Percentiles rank a stretch among this genome's conserved stretches.
phyloP scores from a whole-genome alignment of 35 echinoderm and acorn worm species.

The Apostichopus parvimensis region DNA sequence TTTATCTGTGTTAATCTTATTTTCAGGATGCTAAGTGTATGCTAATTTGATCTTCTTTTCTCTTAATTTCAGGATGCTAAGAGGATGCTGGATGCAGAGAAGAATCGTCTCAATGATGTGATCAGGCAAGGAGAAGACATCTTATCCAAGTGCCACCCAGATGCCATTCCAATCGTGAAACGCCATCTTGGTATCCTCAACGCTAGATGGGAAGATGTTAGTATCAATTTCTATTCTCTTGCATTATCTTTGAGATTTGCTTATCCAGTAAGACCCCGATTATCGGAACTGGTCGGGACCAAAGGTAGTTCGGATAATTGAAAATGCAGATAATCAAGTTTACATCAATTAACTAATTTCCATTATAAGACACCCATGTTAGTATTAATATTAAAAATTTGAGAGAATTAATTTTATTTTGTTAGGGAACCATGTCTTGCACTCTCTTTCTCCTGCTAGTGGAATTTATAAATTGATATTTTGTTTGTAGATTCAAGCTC shows the following conservation, averaged over 20 bases:
- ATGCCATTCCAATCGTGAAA: slow-evolving; percentile 89
- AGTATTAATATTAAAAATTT: too few species aligned
- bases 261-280: too few species aligned
- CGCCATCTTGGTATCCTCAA: slow-evolving; percentile 93
- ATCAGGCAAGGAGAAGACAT: slow-evolving; percentile 83
- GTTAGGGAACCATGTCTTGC: too few species aligned
- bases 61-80: slow-evolving; percentile 73
- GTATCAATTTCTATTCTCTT: neutral
- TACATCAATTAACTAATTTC: too few species aligned
- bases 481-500: slow-evolving; percentile 52
- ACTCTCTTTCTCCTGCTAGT: too few species aligned
- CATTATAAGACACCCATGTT: too few species aligned
- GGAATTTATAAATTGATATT: neutral
- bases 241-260: too few species aligned
- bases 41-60: slow-evolving; percentile 14
- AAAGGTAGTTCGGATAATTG: too few species aligned
- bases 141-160: slow-evolving; percentile 93
- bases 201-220: slow-evolving; percentile 96
- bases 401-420: too few species aligned
- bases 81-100: slow-evolving; percentile 65
- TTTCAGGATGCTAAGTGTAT: slow-evolving; percentile 77
- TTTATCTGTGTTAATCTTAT: neutral
- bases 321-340: too few species aligned
- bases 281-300: too few species aligned
- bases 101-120: slow-evolving; percentile 78